A percentile compares a stretch with the other conserved stretches of the same genome.
Evolutionary conservation across 2,888 invertebrate genomes (phyloP).

Genomic region (Oxytorus armatus): DNA sequence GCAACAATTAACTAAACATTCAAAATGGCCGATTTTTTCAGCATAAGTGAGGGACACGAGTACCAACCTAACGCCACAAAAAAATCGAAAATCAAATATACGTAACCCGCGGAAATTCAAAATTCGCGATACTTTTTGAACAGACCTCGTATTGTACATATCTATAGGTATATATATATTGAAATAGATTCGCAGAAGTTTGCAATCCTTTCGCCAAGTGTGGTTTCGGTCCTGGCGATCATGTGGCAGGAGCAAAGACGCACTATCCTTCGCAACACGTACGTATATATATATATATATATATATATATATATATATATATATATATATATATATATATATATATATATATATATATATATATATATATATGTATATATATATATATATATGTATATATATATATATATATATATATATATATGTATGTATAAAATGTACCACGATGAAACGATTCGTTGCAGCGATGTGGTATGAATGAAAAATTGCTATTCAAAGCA

Average conservation of each 20-base stretch:
- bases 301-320: neutral
- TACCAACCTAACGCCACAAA: too few relatives aligned
- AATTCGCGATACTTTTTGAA: too few relatives aligned
- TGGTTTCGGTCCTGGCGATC: constrained; percentile 62
- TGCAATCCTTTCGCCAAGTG: constrained; percentile 65
- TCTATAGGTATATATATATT: constrained; percentile 47
- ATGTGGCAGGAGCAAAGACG: constrained; percentile 51
- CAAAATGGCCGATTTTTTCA: too few relatives aligned
- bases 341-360: constrained; percentile 44
- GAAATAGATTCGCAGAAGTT: constrained; percentile 73
- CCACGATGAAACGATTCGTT: constrained; percentile 23
- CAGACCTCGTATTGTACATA: constrained; percentile 32
- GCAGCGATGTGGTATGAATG: constrained; percentile 67
- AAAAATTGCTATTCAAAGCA: constrained; percentile 73
- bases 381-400: constrained; percentile 29
- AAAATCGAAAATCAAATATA: too few relatives aligned
- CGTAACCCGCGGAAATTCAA: too few relatives aligned
- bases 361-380: neutral
- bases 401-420: constrained; percentile 22
- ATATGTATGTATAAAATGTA: neutral
- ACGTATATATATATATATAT: constrained; percentile 42
- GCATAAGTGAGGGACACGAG: too few relatives aligned
- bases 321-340: neutral
- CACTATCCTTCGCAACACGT: constrained; percentile 41
- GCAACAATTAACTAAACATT: too few relatives aligned